phyloP scores from a whole-genome alignment of 2,113 vertebrate species.

The Caranx ignobilis region DNA sequence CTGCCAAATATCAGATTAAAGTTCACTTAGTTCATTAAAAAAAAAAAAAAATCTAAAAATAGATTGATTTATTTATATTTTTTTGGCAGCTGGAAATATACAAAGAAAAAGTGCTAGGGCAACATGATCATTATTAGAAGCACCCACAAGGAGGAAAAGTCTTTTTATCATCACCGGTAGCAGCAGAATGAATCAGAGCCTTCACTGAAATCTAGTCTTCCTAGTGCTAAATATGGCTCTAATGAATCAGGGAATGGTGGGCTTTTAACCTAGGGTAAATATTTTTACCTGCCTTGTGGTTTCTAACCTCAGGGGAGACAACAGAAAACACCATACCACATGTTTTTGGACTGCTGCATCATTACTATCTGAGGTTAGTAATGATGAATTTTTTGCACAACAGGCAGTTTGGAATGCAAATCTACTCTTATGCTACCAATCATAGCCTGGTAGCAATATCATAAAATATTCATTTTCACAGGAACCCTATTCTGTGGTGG shows the following conservation, averaged over 20 bases:
- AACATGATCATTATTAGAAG: slow-evolving; percentile 40
- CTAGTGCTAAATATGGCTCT: slow-evolving; percentile 47
- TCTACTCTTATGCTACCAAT: slow-evolving; percentile 74
- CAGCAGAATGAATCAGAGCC: slow-evolving; percentile 38
- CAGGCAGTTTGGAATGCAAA: slow-evolving; percentile 81
- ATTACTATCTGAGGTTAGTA: slow-evolving; percentile 55
- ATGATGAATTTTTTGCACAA: slow-evolving; percentile 74
- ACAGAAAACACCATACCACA: slow-evolving; percentile 30
- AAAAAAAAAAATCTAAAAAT: slow-evolving; percentile 44
- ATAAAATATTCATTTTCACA: slow-evolving; percentile 84
- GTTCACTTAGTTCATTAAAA: slow-evolving; percentile 14
- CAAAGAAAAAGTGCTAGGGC: slow-evolving; percentile 23
- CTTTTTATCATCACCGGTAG: slow-evolving; percentile 39
- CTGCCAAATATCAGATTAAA: slow-evolving; percentile 42
- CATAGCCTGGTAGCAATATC: slow-evolving; percentile 79
- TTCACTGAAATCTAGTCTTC: slow-evolving; percentile 29
- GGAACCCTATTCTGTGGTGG: slow-evolving; percentile 78
- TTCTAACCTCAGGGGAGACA: slow-evolving; percentile 50
- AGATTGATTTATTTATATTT: slow-evolving; percentile 15
- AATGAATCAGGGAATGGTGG: slow-evolving; percentile 51
- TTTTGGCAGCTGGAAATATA: slow-evolving; percentile 44
- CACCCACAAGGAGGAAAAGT: slow-evolving; percentile 16
- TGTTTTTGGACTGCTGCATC: slow-evolving; percentile 41
- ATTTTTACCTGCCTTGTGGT: slow-evolving; percentile 59
- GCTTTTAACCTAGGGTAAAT: slow-evolving; percentile 68